Conservation (phyloP, 2,888 invertebrate species). For the Mythimna lalbum region DNA sequence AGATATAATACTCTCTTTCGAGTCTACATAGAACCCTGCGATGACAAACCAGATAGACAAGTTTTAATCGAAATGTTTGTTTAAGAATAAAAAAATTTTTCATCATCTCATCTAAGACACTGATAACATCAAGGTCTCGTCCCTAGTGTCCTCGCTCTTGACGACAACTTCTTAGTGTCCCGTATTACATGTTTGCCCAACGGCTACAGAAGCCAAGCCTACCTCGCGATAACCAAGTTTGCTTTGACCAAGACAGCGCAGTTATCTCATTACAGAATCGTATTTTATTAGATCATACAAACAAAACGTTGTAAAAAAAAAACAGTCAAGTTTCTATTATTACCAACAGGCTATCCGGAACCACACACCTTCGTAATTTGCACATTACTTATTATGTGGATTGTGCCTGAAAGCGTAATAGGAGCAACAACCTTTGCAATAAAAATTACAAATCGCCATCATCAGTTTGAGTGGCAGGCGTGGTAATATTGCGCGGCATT, state of each 20-base stretch:
- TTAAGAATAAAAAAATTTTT: background rate
- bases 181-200: constrained; percentile 39
- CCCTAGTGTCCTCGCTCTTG: constrained; percentile 21
- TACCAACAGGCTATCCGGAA: background rate
- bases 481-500: background rate
- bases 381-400: constrained; percentile 1
- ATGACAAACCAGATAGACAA: background rate
- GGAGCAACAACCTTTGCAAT: constrained; percentile 17
- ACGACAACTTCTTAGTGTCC: constrained; percentile 18
- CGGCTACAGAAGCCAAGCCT: constrained; percentile 45
- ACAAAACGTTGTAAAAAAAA: background rate
- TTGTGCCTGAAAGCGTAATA: background rate
- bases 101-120: background rate
- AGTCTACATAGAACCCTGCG: background rate
- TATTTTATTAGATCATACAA: constrained; percentile 10
- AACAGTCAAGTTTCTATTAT: background rate
- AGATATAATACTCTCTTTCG: background rate
- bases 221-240: constrained; percentile 53
- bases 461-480: constrained; percentile 9
- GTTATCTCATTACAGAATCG: constrained; percentile 22
- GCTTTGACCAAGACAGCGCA: constrained; percentile 27
- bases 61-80: constrained; percentile 2
- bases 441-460: constrained; percentile 17
- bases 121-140: constrained; percentile 29
- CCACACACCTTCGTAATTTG: background rate